phyloP scores from a whole-genome alignment of 2,113 vertebrate genomes.

The Syngnathoides biaculeatus region DNA sequence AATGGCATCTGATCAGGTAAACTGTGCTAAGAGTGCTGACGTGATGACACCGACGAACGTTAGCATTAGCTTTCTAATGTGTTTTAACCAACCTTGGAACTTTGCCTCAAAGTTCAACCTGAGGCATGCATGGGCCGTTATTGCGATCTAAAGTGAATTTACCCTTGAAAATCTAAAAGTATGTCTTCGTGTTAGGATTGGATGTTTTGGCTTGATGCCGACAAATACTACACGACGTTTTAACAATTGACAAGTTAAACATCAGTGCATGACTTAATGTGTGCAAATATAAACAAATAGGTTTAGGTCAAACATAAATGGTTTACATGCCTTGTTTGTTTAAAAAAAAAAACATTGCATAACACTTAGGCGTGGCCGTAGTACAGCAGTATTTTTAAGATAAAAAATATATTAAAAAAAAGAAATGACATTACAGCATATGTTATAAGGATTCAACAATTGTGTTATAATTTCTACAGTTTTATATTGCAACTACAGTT shows the following conservation, averaged over 20 bases:
- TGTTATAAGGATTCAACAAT: neutral
- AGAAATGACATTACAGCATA: neutral
- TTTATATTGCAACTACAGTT: too few relatives aligned
- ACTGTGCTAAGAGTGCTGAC: neutral
- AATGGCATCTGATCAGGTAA: slow-evolving; percentile 74
- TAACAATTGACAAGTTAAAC: neutral
- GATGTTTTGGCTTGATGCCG: neutral
- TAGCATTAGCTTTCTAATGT: slow-evolving; percentile 39
- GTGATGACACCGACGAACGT: neutral
- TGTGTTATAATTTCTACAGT: too few relatives aligned
- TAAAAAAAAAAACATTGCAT: neutral
- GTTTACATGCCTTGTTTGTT: neutral
- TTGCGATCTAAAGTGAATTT: neutral
- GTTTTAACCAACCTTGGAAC: neutral
- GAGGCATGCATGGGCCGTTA: neutral
- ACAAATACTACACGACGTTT: neutral
- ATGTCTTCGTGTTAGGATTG: neutral
- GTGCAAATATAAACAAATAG: neutral
- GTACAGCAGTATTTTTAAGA: neutral
- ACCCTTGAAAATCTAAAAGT: neutral
- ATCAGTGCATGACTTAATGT: neutral
- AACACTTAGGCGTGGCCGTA: neutral
- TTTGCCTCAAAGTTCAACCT: neutral
- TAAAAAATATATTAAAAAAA: neutral
- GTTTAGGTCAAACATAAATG: neutral